Evolutionary conservation across 1,140 invertebrate genomes (phyloP), one percentile per base, ranked within the genome.

Genomic region (Meloidogyne exigua): DNA sequence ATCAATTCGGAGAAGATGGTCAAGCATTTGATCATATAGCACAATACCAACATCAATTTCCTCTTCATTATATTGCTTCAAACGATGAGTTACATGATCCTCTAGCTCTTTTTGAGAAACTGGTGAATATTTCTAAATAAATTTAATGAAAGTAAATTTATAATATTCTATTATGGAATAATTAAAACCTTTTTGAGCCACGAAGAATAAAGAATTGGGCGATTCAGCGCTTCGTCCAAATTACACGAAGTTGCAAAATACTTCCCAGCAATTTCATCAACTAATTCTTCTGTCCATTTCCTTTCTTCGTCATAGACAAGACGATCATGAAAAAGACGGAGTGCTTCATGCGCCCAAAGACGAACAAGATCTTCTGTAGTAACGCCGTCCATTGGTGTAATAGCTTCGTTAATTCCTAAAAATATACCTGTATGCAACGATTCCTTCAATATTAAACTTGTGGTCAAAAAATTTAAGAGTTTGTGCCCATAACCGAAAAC

Each of bases 1-100:
- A 90, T 99, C 97, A 87, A 99, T 99, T 81, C 97, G 91, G 49
- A 99, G 89, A 36, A 99, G 96, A 89, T 99, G 97, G 87, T 99
- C 97, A 12, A 99, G 88, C 49, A 99, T 96, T 90, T 99, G 96
- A 88, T 99, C 95, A 88, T 99, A 99, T 1, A 99, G 89, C 36
- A 99, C 97, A 4, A 99, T 89, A 0, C 94, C 95, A 7, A 99
- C 96, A 89, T 99, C 97, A 42, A 99, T 88, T 88, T 99, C 96
- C 90, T 99, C 97, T 89, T 99, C 97, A 87, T 99, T 99, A 89
- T 99, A 99, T n/a, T 96, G 93, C 91, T 96, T 98, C 0, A 99
- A 90, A 78, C 97, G 91, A 66, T 96, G 96, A 85, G 95, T 93
- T 25, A 97, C 95, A 87, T 99, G 99, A 87, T 98, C 94, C 28